Evolutionary conservation across 2,888 invertebrate genomes (phyloP), one percentile per base, ranked within the genome.

Genomic region (Phorcus lineatus): DNA sequence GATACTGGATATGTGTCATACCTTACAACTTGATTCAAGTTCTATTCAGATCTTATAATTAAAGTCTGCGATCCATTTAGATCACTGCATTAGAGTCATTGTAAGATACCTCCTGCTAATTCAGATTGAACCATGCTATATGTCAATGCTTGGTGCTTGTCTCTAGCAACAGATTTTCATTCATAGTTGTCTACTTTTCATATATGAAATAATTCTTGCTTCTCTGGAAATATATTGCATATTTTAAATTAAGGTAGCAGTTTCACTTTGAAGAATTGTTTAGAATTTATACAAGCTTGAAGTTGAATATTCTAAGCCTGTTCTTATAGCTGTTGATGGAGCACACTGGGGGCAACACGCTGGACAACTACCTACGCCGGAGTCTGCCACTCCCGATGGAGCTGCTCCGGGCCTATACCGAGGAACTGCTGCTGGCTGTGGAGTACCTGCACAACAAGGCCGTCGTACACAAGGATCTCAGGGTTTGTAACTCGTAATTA

Each of bases 401-500:
- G 80, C 92, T 95, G 79, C 90, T 97, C 9, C 94, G 96, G 52
- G 94, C 95, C 90, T 95, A 97, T 52, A 96, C 96, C 0, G 94
- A 94, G 74, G 96, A 96, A 47, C 95, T 97, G 40, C 94, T 97
- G 3, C 95, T 95, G 78, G 97, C 96, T 17, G 93, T 98, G 52
- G 95, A 95, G 55, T 97, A 95, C 91, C 94, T 98, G 80, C 98
- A 98, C 91, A 95, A 95, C 87, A 96, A 96, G 83, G 96, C 96
- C 84, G 95, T 97, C 0, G 95, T 97, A 19, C 97, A 98, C 92
- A 96, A 96, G 89, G 96, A 97, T 92, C 93, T 98, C n/a, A 94
- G 96, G 82, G 95, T 90, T 83, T 84, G 85, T 80, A 55, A 16
- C 55, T 13, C 55, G 53, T 7, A 28, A n/a, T n/a, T n/a, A n/a